Evolutionary conservation across 2,888 invertebrate genomes (phyloP).

Genomic region (Loripinus fragilis): DNA sequence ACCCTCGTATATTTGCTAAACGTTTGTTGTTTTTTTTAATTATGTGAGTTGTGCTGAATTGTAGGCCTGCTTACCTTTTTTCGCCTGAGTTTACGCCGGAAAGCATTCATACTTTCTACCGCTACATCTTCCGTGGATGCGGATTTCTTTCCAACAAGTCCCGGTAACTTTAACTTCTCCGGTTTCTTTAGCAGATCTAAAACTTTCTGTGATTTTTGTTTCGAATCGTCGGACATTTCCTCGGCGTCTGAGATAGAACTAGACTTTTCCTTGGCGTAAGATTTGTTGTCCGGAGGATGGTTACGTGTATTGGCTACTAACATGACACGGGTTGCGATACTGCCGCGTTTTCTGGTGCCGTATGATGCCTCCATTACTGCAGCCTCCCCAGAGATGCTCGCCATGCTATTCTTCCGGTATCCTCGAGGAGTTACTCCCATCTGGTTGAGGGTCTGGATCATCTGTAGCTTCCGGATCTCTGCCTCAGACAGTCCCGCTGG

Average conservation of each 20-base stretch:
- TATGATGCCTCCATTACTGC: conserved; percentile 53
- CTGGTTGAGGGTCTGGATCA: conserved; percentile 46
- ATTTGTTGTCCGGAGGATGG: background rate
- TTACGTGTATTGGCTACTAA: conserved; percentile 31
- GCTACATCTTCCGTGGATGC: conserved; percentile 27
- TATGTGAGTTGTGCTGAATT: too few relatives aligned
- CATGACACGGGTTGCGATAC: conserved; percentile 53
- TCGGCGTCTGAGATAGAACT: conserved; percentile 22
- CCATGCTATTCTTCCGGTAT: conserved; percentile 12
- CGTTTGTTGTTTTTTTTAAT: too few relatives aligned
- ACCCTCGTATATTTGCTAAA: too few relatives aligned
- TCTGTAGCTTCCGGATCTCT: conserved; percentile 45
- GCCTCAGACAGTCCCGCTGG: conserved; percentile 32
- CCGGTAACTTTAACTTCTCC: conserved; percentile 19
- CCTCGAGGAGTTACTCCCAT: conserved; percentile 24
- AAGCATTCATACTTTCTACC: conserved; percentile 21
- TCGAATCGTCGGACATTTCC: conserved; percentile 35
- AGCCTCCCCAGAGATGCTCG: conserved; percentile 38
- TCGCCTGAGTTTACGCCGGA: conserved; percentile 25
- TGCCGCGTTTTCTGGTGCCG: conserved; percentile 31
- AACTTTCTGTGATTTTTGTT: conserved; percentile 34
- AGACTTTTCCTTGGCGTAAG: background rate
- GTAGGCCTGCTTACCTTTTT: conserved; percentile 43
- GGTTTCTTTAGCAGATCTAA: conserved; percentile 45
- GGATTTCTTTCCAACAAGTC: conserved; percentile 16